Evolutionary conservation across 2,113 vertebrate species (phyloP).

Genomic region (Aptenodytes forsteri): DNA sequence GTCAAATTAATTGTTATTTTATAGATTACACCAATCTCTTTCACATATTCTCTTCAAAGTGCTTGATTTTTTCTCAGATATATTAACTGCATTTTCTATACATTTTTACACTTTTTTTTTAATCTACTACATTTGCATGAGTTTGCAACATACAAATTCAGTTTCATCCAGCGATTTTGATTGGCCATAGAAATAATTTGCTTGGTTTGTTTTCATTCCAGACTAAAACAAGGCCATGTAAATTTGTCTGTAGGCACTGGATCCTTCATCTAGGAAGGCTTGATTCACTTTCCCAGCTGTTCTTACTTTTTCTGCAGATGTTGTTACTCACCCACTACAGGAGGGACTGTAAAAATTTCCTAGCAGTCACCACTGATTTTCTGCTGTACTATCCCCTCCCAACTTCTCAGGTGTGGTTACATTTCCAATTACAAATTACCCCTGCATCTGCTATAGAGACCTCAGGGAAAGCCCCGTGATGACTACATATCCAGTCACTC

Average conservation of each 20-base stretch:
- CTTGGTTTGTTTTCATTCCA: neutral
- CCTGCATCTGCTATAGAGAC: neutral
- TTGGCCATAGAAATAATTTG: neutral
- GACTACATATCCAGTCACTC: neutral
- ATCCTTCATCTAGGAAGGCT: neutral
- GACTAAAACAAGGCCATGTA: neutral
- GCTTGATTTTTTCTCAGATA: neutral
- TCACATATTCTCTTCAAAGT: neutral
- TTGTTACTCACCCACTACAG: neutral
- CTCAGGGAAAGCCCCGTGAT: neutral
- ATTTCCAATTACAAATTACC: neutral
- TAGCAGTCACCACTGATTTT: neutral
- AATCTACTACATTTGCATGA: neutral
- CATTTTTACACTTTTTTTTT: neutral
- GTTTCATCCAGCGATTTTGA: neutral
- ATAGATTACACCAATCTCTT: neutral
- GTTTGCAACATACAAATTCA: neutral
- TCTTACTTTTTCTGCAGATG: neutral
- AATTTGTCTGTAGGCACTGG: neutral
- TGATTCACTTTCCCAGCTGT: neutral
- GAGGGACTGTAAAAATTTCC: neutral
- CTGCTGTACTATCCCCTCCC: neutral
- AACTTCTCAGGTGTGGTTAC: neutral
- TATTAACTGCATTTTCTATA: neutral
- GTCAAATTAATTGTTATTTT: neutral